These are phyloP conservation scores for Limnodromus scolopaceus DNA, from an alignment of 2,797 vertebrate species.

Conservation along the genomic window DNA sequence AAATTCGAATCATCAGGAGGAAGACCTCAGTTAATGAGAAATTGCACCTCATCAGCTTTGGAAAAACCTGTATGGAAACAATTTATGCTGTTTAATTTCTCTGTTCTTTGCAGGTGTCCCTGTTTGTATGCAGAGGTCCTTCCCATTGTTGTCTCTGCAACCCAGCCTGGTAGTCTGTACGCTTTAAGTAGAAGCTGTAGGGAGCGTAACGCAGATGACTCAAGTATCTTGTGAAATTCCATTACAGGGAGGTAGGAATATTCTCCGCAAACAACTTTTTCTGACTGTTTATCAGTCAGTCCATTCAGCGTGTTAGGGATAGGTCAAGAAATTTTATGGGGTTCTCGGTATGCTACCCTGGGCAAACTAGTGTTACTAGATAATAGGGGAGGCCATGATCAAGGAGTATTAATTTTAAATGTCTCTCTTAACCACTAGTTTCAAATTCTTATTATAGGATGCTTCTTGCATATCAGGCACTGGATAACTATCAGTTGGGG, in stretches of 20 bases:
- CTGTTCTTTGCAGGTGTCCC: slow-evolving; percentile 58
- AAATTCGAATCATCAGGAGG: not conserved
- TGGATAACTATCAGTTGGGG: not conserved
- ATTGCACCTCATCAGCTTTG: not conserved
- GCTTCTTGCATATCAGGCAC: not conserved
- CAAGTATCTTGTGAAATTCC: not conserved
- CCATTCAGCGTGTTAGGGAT: not conserved
- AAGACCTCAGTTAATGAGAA: slow-evolving; percentile 48
- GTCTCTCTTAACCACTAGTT: slow-evolving; percentile 9
- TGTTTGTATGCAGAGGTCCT: slow-evolving; percentile 33
- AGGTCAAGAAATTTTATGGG: not conserved
- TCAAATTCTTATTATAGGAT: not conserved
- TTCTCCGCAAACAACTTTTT: not conserved
- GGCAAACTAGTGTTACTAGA: not conserved
- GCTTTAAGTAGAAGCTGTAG: not conserved
- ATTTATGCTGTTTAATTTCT: slow-evolving; percentile 49
- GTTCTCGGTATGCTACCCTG: not conserved
- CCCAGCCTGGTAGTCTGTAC: not conserved
- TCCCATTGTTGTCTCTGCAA: not conserved
- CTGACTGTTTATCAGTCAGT: not conserved
- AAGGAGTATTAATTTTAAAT: not conserved
- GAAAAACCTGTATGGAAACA: slow-evolving; percentile 37
- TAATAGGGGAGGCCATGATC: not conserved
- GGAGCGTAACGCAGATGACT: not conserved
- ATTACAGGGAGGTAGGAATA: not conserved